These are phyloP conservation scores for Drosophila falleni DNA, from an alignment of 2,888 invertebrate species.

Conservation along the genomic window DNA sequence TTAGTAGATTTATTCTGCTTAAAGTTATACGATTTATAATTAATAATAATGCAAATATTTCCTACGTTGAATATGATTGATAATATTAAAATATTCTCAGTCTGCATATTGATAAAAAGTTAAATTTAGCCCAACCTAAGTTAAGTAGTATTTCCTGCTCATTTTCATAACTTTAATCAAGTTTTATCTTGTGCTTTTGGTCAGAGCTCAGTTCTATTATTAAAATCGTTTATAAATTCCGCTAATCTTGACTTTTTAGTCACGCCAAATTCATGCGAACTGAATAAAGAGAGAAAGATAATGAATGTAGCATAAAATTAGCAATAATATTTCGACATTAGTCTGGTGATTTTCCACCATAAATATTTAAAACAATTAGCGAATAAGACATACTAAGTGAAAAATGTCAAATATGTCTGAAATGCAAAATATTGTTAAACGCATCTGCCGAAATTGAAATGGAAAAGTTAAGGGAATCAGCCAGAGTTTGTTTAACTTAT, in stretches of 20 bases:
- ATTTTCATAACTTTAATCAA: slow-evolving; percentile 20
- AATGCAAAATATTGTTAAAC: slow-evolving; percentile 22
- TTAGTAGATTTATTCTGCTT: not conserved
- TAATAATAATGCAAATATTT: not conserved
- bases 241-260: slow-evolving; percentile 36
- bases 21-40: not conserved
- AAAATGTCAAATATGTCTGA: slow-evolving; percentile 33
- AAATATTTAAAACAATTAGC: slow-evolving; percentile 21
- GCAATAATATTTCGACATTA: slow-evolving; percentile 25
- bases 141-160: slow-evolving; percentile 31
- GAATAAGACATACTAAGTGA: slow-evolving; percentile 3
- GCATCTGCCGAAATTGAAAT: slow-evolving; percentile 10
- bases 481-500: slow-evolving; percentile 41
- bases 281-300: slow-evolving; percentile 18
- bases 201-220: slow-evolving; percentile 30
- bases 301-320: slow-evolving; percentile 47
- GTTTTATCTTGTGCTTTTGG: slow-evolving; percentile 19
- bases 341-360: slow-evolving; percentile 65
- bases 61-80: not conserved
- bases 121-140: slow-evolving; percentile 6
- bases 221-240: slow-evolving; percentile 21
- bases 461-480: slow-evolving; percentile 7
- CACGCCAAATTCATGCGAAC: slow-evolving; percentile 25
- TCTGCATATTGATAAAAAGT: not conserved
- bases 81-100: not conserved